Base-by-base conservation (phyloP, 2,888 invertebrate species). In the Autographa gamma region DNA sequence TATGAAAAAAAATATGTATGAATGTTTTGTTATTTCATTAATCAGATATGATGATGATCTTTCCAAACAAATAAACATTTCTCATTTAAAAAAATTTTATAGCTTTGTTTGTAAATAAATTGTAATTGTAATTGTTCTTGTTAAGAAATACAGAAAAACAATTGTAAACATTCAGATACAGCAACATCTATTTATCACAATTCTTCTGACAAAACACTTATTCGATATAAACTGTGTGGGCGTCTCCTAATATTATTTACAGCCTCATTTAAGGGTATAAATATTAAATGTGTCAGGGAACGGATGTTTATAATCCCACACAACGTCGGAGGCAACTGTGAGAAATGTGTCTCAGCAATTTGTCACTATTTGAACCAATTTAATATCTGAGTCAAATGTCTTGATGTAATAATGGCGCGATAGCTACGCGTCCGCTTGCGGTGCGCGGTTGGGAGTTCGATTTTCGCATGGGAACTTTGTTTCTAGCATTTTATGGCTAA, bases 351-450 rank as follows among this genome's bases (percentile, higher is more conserved):
- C 69, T n/a, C 25, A 65, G 67, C 79, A 65, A 77, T 77, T 77
- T 77, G 77, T 77, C 79, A 77, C 79, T 78, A 78, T 78, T 78
- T 71, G 67, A 60, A 74, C 74, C 77, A 78, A 77, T 77, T 78
- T 78, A 78, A 67, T 78, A 77, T 77, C 34, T 67, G 60, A 78
- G 71, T 52, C 59, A 52, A 54, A 25, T 71, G 66, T 71, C 78
- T 62, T 54, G 11, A 9, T 25, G 19, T 25, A 25, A 19, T 56
- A 76, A 61, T 76, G 66, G 58, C 52, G 65, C 38, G 60, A 59
- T 70, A 60, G 56, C 41, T 34, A 60, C 66, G 71, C 60, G 65
- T 78, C 64, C 62, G 71, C 71, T 75, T 71, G 77, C 60, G 77
- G 75, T 78, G 58, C 61, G 74, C 11, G 74, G 74, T 66, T 18